Evolutionary conservation across 1,140 invertebrate species (phyloP), one percentile per base, ranked within the genome.

Genomic region (Macrotrachela quadricornifera): DNA sequence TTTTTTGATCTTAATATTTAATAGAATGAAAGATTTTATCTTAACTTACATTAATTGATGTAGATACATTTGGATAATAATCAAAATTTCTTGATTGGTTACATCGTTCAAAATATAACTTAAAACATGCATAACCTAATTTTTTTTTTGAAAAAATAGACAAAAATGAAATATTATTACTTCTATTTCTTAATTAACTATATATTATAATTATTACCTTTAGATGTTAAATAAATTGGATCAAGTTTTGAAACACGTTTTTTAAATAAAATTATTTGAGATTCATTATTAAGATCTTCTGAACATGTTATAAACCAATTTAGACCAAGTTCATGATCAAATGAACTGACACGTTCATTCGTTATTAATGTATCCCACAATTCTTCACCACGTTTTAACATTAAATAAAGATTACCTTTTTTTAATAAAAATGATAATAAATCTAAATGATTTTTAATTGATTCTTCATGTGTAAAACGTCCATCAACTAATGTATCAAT

Each of bases 361-460:
- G 45, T 13, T 4, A 73, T 64, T 50, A 75, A 61, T 11, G 68
- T 69, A 21, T 70, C 64, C 74, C 74, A 75, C 43, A 75, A 65
- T 53, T 75, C 73, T 50, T 70, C 64, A 40, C 70, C 71, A 50
- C 71, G 58, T 44, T 62, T 63, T 70, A 71, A 74, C 14, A 67
- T 63, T 44, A 75, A 58, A 61, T 73, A 74, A 9, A 74, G 60
- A 47, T 70, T 68, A 18, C 71, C 71, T 55, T 74, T 73, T 64
- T 74, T 71, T 30, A 75, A 61, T 17, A 74, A 58, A 59, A 74
- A 74, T 54, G 71, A 66, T 21, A 75, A 60, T 57, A 74, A 73
- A 45, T 67, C 66, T 36, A 75, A 59, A 58, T 75, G 74, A n/a
- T 62, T 65, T 42, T 40, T 39, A 56, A 66, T 60, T 61, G 72